Evolutionary conservation across 2,797 vertebrate species (phyloP).

Genomic region (Cynopterus sphinx): DNA sequence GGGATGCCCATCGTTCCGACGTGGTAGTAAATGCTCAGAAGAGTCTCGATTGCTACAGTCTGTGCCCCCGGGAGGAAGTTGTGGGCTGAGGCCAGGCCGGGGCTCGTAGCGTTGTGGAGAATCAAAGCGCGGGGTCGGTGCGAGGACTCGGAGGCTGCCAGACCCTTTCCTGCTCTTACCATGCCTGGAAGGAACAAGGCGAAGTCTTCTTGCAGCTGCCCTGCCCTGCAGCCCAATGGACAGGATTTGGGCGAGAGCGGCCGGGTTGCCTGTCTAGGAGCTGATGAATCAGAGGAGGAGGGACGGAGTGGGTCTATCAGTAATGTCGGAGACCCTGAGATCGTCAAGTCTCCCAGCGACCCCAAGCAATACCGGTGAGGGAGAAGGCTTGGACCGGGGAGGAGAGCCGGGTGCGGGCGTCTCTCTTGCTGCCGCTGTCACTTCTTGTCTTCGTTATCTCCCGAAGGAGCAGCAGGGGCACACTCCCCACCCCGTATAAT

Average conservation of each 20-base stretch:
- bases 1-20: conserved; percentile 33
- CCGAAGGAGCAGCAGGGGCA: conserved; percentile 23
- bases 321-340: conserved; percentile 88
- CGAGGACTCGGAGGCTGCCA: conserved; percentile 44
- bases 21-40: conserved; percentile 78
- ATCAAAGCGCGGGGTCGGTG: conserved; percentile 56
- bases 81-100: conserved; percentile 64
- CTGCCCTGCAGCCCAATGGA: conserved; percentile 74
- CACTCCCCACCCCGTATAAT: not conserved
- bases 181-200: conserved; percentile 91
- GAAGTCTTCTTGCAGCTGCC: conserved; percentile 76
- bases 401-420: conserved; percentile 37
- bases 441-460: not conserved
- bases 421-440: not conserved
- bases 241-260: conserved; percentile 82
- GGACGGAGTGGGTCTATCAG: conserved; percentile 52
- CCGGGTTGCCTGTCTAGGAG: conserved; percentile 80
- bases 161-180: conserved; percentile 69
- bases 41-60: conserved; percentile 63
- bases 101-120: conserved; percentile 49
- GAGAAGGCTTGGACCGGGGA: conserved; percentile 15
- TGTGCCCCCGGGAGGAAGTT: conserved; percentile 69
- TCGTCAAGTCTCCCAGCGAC: conserved; percentile 95
- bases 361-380: conserved; percentile 96
- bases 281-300: conserved; percentile 78